Conservation (phyloP, 2,888 invertebrate genomes). For the Lycophotia porphyrea region DNA sequence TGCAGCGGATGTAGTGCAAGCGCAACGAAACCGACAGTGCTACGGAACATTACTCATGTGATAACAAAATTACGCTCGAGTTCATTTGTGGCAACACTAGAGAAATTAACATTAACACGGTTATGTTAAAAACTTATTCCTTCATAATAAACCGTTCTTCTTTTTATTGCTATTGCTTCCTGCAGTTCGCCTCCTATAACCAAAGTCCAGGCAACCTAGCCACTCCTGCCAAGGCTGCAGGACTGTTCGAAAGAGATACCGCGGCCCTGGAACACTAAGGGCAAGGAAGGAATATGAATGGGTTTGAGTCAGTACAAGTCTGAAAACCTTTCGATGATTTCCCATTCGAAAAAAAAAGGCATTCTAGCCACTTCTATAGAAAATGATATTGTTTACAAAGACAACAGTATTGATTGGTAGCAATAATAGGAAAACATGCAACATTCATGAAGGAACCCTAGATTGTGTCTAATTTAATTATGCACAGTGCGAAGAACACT, state of each 20-base stretch:
- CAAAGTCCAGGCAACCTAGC: neutral
- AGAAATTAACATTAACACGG: conserved; percentile 17
- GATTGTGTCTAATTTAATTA: conserved; percentile 24
- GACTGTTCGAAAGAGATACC: too few relatives aligned
- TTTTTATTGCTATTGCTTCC: neutral
- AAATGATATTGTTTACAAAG: neutral
- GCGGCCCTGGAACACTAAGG: too few relatives aligned
- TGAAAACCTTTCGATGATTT: too few relatives aligned
- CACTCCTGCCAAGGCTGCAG: too few relatives aligned
- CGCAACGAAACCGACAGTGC: conserved; percentile 45
- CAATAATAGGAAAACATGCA: conserved; percentile 15
- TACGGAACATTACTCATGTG: conserved; percentile 42
- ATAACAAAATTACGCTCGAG: conserved; percentile 39
- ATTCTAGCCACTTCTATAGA: too few relatives aligned
- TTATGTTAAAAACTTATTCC: neutral
- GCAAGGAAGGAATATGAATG: too few relatives aligned
- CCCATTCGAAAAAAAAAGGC: too few relatives aligned
- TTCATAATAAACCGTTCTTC: neutral
- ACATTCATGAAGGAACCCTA: conserved; percentile 14
- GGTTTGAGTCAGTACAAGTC: too few relatives aligned
- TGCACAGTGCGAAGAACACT: neutral
- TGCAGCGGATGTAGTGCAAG: conserved; percentile 43
- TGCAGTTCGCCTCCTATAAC: neutral
- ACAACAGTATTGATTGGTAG: neutral
- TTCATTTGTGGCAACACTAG: conserved; percentile 23